A percentile compares a stretch with the other conserved stretches of the same genome.
phyloP scores from a whole-genome alignment of 35 echinoderm and acorn worm genomes.

The Lytechinus variegatus region DNA sequence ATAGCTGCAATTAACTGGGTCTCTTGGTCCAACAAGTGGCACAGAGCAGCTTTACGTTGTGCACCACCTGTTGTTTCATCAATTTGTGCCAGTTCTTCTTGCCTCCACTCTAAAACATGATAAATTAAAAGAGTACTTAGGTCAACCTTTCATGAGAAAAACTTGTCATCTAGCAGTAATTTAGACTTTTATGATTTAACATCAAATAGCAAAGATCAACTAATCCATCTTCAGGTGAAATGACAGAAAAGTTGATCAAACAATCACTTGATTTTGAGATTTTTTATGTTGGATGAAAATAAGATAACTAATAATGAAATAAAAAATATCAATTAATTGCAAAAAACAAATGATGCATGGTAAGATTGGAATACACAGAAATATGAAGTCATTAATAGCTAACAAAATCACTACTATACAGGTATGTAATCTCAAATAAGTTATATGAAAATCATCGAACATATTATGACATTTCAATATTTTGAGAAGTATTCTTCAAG shows the following conservation, averaged over 20 bases:
- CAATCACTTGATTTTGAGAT: neutral
- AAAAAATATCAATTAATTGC: neutral
- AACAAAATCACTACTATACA: neutral
- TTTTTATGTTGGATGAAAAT: no score
- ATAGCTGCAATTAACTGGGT: constrained; percentile 97
- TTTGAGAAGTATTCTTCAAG: neutral
- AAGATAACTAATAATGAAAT: neutral
- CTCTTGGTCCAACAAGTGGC: constrained; percentile 96
- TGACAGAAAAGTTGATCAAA: neutral
- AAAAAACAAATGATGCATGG: neutral
- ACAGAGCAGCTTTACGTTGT: constrained; percentile 93
- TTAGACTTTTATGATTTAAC: neutral
- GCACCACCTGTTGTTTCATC: constrained; percentile 74
- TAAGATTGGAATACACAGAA: neutral
- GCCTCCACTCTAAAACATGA: constrained; percentile 80
- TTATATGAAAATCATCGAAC: neutral
- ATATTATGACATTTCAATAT: neutral
- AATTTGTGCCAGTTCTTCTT: constrained; percentile 84
- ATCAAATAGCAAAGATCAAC: neutral
- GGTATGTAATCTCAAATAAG: neutral
- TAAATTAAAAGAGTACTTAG: neutral
- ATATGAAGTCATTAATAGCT: neutral
- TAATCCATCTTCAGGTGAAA: neutral
- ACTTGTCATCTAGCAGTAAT: neutral
- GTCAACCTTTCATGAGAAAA: neutral